Evolutionary conservation across 2,113 vertebrate genomes (phyloP).

Genomic region (Gallinago media): DNA sequence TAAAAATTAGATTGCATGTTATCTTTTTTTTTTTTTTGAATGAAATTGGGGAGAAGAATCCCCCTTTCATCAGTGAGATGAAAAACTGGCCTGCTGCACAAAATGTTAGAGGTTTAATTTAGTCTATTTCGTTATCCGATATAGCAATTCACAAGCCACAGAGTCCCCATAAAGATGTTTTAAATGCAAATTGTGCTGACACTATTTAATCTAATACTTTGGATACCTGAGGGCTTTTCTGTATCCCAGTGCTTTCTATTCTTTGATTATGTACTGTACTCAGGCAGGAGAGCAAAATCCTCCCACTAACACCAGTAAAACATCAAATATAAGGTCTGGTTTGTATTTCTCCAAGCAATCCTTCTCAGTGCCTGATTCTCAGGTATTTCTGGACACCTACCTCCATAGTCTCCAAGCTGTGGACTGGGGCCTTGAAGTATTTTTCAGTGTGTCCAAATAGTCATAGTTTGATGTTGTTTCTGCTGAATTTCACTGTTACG

Average conservation of each 20-base stretch:
- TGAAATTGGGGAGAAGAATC: not conserved
- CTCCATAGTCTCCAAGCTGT: not conserved
- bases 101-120: not conserved
- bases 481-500: not conserved
- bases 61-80: not conserved
- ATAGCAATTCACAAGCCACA: not conserved
- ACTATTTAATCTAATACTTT: constrained; percentile 14
- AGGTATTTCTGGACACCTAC: not conserved
- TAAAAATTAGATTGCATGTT: not conserved
- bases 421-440: not conserved
- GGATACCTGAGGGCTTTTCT: constrained; percentile 6
- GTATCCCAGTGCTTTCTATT: not conserved
- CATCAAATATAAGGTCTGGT: not conserved
- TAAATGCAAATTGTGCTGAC: constrained; percentile 42
- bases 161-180: not conserved
- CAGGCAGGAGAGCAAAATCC: not conserved
- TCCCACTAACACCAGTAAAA: not conserved
- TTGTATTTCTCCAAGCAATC: not conserved
- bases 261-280: not conserved
- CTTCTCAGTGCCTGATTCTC: not conserved
- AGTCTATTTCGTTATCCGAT: not conserved
- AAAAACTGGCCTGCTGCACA: not conserved
- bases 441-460: not conserved
- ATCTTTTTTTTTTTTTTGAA: not conserved
- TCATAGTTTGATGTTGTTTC: not conserved